phyloP scores from a whole-genome alignment of 1,140 invertebrate species.

The Drosophila elegans region DNA sequence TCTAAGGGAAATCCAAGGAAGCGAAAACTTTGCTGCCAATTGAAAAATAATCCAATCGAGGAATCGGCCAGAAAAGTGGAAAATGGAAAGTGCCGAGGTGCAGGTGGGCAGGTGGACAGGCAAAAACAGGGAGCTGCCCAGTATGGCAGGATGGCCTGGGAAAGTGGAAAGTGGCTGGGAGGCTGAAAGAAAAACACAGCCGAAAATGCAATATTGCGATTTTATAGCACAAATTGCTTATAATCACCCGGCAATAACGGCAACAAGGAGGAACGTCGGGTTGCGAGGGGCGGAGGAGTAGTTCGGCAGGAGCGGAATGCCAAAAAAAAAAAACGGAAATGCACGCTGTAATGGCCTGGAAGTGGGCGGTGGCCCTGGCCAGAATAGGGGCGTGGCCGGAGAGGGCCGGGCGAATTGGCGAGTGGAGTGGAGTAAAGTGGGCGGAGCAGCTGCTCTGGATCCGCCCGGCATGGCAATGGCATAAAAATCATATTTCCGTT shows the following conservation, averaged over 20 bases:
- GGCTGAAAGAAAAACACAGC: constrained; percentile 23
- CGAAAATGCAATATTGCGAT: constrained; percentile 80
- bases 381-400: not conserved
- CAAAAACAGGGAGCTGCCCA: not conserved
- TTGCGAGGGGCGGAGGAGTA: not conserved
- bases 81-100: constrained; percentile 38
- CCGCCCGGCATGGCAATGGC: constrained; percentile 59
- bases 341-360: constrained; percentile 79
- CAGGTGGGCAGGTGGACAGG: not conserved
- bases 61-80: constrained; percentile 49
- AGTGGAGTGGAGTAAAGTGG: not conserved
- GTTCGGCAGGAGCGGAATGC: constrained; percentile 14
- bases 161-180: constrained; percentile 4
- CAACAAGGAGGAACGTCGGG: constrained; percentile 1
- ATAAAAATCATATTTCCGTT: constrained; percentile 83
- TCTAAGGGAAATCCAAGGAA: constrained; percentile 42
- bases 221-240: constrained; percentile 82
- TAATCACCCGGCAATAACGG: constrained; percentile 69
- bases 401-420: not conserved
- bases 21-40: constrained; percentile 75
- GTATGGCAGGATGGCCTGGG: not conserved
- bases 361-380: constrained; percentile 51
- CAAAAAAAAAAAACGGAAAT: constrained; percentile 61
- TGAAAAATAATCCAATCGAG: constrained; percentile 72
- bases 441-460: constrained; percentile 41